Evolutionary conservation across 2,888 invertebrate species (phyloP).

Genomic region (Pyralis farinalis): DNA sequence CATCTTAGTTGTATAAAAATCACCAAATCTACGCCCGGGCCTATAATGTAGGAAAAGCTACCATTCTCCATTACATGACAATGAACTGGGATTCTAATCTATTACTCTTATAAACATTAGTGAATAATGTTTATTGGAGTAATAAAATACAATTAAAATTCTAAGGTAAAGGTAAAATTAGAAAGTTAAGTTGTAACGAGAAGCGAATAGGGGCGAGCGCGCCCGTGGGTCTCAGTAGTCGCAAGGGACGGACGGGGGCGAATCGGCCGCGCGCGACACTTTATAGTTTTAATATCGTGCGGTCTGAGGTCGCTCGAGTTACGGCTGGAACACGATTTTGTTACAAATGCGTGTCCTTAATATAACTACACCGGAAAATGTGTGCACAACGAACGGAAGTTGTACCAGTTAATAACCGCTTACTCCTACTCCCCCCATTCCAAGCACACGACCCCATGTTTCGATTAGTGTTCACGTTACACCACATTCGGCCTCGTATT

Average conservation of each 20-base stretch:
- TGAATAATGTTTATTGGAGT: slow-evolving; percentile 30
- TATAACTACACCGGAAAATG: slow-evolving; percentile 33
- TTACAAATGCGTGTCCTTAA: slow-evolving; percentile 55
- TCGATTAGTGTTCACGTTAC: slow-evolving; percentile 17
- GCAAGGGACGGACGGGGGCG: slow-evolving; percentile 32
- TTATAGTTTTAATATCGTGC: slow-evolving; percentile 78
- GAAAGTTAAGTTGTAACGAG: slow-evolving; percentile 40
- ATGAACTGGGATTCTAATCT: too few relatives aligned
- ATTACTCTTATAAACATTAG: too few relatives aligned
- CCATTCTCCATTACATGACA: too few relatives aligned
- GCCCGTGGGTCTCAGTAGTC: slow-evolving; percentile 23
- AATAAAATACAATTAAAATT: slow-evolving; percentile 40
- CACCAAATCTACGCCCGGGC: too few relatives aligned
- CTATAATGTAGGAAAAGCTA: too few relatives aligned
- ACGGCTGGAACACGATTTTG: slow-evolving; percentile 55
- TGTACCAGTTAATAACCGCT: slow-evolving; percentile 35
- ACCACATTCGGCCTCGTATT: slow-evolving; percentile 13
- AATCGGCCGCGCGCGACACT: slow-evolving; percentile 62
- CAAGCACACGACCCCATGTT: slow-evolving; percentile 15
- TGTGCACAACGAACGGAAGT: slow-evolving; percentile 33
- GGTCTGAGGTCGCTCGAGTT: slow-evolving; percentile 56
- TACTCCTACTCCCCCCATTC: slow-evolving; percentile 24
- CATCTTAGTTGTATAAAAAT: too few relatives aligned
- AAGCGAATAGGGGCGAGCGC: slow-evolving; percentile 31
- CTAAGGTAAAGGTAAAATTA: slow-evolving; percentile 39